A percentile compares a stretch with the other conserved stretches of the same genome.
Conservation (phyloP, 2,797 vertebrate species). For the Sebastiscus tertius region DNA sequence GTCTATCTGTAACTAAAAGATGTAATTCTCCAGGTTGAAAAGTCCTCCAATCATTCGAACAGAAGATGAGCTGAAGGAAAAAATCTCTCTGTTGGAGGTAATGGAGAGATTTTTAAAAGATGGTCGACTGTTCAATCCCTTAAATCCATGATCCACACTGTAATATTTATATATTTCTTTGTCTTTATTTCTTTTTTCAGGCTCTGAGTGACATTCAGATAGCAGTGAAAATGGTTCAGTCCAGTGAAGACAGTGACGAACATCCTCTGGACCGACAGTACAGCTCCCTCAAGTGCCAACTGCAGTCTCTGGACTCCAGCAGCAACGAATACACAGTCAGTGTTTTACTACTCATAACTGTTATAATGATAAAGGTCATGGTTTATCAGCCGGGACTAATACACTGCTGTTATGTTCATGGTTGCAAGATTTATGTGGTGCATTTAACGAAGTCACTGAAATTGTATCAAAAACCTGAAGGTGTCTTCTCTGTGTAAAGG, state of each 20-base stretch:
- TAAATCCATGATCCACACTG: not conserved
- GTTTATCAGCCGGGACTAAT: not conserved
- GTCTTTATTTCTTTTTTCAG: conserved; percentile 52
- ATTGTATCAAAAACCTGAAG: not conserved
- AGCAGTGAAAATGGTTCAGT: conserved; percentile 88
- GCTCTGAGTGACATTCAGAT: conserved; percentile 89
- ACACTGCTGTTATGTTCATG: not conserved
- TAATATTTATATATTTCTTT: not conserved
- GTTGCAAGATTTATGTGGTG: not conserved
- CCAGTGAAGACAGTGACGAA: conserved; percentile 74
- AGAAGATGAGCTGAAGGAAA: conserved; percentile 86
- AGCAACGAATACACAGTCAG: conserved; percentile 84
- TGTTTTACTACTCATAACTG: not conserved
- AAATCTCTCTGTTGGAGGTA: conserved; percentile 90
- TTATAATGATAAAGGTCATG: not conserved
- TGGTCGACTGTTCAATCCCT: not conserved
- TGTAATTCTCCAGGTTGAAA: conserved; percentile 72
- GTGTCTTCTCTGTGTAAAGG: conserved; percentile 68
- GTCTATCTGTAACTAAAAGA: not conserved
- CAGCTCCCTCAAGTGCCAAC: conserved; percentile 81
- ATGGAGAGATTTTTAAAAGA: conserved; percentile 1
- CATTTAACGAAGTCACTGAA: not conserved
- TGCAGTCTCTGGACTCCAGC: conserved; percentile 80
- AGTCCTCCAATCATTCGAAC: conserved; percentile 85
- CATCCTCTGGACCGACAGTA: conserved; percentile 90